These are phyloP conservation scores for Smithornis capensis DNA, from an alignment of 2,113 vertebrate genomes.

Conservation along the genomic window DNA sequence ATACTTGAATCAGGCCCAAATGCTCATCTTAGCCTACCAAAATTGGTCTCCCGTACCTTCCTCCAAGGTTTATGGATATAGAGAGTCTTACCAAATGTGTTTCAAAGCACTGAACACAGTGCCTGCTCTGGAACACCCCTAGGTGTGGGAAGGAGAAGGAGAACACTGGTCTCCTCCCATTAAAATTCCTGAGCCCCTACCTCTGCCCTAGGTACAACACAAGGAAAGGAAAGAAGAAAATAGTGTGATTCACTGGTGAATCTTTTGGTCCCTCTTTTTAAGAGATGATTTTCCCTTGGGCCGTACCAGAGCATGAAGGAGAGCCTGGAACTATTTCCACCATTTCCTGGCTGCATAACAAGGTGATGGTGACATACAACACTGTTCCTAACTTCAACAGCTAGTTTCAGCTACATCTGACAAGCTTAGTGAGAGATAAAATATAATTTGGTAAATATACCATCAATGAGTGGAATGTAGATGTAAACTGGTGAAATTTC, in stretches of 20 bases:
- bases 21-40: not conserved
- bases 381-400: not conserved
- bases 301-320: not conserved
- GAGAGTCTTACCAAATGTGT: not conserved
- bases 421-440: not conserved
- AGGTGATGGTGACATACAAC: not conserved
- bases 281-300: not conserved
- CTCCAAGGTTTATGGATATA: not conserved
- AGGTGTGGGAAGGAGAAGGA: not conserved
- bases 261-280: not conserved
- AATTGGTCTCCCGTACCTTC: not conserved
- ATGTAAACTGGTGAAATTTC: not conserved
- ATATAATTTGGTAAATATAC: not conserved
- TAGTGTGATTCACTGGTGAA: not conserved
- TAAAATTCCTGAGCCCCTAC: not conserved
- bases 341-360: not conserved
- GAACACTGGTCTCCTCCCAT: not conserved
- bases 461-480: not conserved
- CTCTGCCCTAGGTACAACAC: not conserved
- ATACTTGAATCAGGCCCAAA: not conserved
- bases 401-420: not conserved
- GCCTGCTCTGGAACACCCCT: not conserved
- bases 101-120: not conserved
- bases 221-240: not conserved
- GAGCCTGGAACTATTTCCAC: not conserved